A percentile compares a stretch with the other conserved stretches of the same genome.
These are phyloP conservation scores for Collichthys lucidus DNA, from an alignment of 2,113 vertebrate genomes.

Conservation along the genomic window DNA sequence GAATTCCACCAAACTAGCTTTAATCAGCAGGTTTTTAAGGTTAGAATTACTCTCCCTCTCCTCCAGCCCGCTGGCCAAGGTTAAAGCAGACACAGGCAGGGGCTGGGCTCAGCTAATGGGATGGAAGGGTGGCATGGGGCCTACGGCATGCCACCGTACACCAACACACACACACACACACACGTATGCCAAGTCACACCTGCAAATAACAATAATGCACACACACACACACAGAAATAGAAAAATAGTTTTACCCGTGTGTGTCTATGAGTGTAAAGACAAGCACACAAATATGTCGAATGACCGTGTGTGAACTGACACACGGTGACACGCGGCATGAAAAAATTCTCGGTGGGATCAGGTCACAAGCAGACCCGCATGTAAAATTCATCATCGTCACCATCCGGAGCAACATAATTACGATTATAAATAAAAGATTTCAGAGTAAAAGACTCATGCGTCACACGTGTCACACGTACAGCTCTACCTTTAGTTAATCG, in stretches of 20 bases:
- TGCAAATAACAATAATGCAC: slow-evolving; percentile 23
- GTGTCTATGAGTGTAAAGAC: neutral
- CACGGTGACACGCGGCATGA: slow-evolving; percentile 13
- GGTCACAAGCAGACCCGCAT: slow-evolving; percentile 21
- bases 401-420: slow-evolving; percentile 1
- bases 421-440: neutral
- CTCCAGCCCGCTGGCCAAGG: slow-evolving; percentile 95
- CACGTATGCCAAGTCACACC: slow-evolving; percentile 15
- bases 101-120: slow-evolving; percentile 91
- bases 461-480: neutral
- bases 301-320: neutral
- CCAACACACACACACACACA: slow-evolving; percentile 21
- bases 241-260: slow-evolving; percentile 1
- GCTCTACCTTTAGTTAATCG: slow-evolving; percentile 17
- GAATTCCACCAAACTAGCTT: slow-evolving; percentile 99
- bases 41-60: slow-evolving; percentile 97
- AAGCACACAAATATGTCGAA: neutral
- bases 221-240: neutral
- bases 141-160: slow-evolving; percentile 65
- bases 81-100: slow-evolving; percentile 91
- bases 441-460: slow-evolving; percentile 5
- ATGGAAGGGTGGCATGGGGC: slow-evolving; percentile 82
- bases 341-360: slow-evolving; percentile 12
- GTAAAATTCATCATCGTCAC: slow-evolving; percentile 29
- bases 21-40: slow-evolving; percentile 99